Evolutionary conservation across 2,888 invertebrate species (phyloP).

Genomic region (Habroteleia sp.): DNA sequence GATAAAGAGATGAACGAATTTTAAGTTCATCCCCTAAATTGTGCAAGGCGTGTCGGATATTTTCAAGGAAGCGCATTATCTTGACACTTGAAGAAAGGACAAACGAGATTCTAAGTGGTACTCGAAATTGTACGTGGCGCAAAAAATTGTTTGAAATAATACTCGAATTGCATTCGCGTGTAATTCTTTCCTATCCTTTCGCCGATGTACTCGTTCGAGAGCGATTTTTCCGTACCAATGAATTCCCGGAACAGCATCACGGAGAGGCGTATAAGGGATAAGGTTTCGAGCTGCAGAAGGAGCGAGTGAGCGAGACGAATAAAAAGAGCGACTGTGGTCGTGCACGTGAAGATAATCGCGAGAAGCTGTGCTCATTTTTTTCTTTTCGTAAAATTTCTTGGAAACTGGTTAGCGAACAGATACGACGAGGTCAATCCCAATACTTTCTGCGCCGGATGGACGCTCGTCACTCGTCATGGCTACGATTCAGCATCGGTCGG

Average conservation of each 20-base stretch:
- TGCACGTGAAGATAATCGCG: conserved; percentile 64
- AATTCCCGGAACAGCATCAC: conserved; percentile 63
- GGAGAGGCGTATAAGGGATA: conserved; percentile 59
- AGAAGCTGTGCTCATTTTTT: conserved; percentile 42
- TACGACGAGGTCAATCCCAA: conserved; percentile 52
- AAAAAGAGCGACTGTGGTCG: conserved; percentile 53
- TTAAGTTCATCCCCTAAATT: conserved; percentile 15
- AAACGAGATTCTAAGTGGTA: conserved; percentile 22
- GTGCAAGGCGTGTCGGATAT: conserved; percentile 28
- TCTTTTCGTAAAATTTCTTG: conserved; percentile 68
- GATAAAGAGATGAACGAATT: conserved; percentile 4
- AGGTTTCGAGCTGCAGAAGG: conserved; percentile 50
- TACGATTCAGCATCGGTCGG: conserved; percentile 41
- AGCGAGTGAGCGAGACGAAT: conserved; percentile 10
- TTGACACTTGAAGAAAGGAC: conserved; percentile 21
- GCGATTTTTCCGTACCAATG: conserved; percentile 61
- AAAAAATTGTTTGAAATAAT: conserved; percentile 41
- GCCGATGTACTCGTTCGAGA: conserved; percentile 26
- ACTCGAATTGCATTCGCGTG: conserved; percentile 43
- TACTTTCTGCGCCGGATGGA: conserved; percentile 54
- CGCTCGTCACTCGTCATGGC: conserved; percentile 63
- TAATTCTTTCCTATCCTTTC: conserved; percentile 35
- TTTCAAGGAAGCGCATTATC: conserved; percentile 40
- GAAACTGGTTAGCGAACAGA: conserved; percentile 69
- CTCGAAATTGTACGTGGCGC: conserved; percentile 25